Evolutionary conservation across 2,797 vertebrate species (phyloP).

Genomic region (Lacerta bilineata): DNA sequence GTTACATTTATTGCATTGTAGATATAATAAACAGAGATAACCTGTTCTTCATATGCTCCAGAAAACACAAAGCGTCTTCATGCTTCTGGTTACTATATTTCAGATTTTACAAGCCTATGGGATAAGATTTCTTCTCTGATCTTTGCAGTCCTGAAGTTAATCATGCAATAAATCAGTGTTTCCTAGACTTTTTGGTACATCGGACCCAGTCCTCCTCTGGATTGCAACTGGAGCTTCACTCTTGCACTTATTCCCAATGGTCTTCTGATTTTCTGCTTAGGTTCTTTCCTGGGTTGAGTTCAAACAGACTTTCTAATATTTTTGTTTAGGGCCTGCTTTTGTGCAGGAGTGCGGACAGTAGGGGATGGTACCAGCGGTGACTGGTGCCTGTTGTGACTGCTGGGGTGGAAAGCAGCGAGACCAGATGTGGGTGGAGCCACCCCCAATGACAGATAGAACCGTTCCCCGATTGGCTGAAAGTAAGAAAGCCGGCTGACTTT

Average conservation of each 20-base stretch:
- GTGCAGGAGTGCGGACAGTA: not conserved
- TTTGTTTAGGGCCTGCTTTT: conserved; percentile 1
- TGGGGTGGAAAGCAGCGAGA: too few species aligned
- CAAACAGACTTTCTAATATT: conserved; percentile 18
- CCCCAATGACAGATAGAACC: too few species aligned
- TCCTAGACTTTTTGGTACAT: not conserved
- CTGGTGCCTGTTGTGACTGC: too few species aligned
- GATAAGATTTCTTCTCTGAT: conserved; percentile 37
- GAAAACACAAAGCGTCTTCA: conserved; percentile 1
- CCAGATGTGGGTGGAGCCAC: too few species aligned
- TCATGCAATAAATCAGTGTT: conserved; percentile 15
- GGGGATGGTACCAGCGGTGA: too few species aligned
- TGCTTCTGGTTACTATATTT: conserved; percentile 21
- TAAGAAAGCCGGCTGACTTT: too few species aligned
- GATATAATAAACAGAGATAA: conserved; percentile 26
- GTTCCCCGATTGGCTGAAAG: too few species aligned
- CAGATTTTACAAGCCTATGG: conserved; percentile 22
- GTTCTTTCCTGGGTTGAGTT: not conserved
- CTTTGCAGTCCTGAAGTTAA: conserved; percentile 13
- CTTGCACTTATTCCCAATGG: not conserved
- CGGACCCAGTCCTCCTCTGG: not conserved
- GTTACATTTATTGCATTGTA: conserved; percentile 6
- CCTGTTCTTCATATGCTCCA: not conserved
- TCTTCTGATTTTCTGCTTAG: conserved; percentile 17
- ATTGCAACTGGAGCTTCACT: not conserved